phyloP scores from a whole-genome alignment of 2,888 invertebrate species.

The Aromia moschata region DNA sequence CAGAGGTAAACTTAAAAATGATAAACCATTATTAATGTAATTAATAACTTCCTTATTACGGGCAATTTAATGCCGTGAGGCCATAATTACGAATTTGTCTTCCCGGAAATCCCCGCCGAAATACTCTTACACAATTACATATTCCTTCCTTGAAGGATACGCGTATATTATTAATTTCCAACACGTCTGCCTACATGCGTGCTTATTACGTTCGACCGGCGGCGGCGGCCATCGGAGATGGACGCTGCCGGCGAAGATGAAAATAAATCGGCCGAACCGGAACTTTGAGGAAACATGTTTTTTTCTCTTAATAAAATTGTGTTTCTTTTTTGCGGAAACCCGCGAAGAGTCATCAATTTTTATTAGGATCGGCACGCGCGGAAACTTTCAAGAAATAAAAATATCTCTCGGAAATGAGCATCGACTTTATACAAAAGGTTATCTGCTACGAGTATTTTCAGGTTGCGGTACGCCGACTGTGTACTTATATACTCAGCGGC shows the following conservation, averaged over 20 bases:
- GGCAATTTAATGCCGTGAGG: conserved; percentile 22
- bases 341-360: too few species aligned
- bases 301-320: not conserved
- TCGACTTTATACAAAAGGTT: too few species aligned
- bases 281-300: not conserved
- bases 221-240: not conserved
- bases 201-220: not conserved
- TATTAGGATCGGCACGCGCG: too few species aligned
- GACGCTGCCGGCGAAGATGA: not conserved
- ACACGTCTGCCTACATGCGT: conserved; percentile 11
- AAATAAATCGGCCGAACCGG: not conserved
- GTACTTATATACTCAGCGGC: too few species aligned
- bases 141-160: conserved; percentile 35
- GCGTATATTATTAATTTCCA: conserved; percentile 26
- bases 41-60: conserved; percentile 29
- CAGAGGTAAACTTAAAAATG: not conserved
- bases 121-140: conserved; percentile 32
- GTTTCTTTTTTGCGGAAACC: too few species aligned
- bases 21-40: conserved; percentile 7
- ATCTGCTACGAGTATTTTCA: too few species aligned
- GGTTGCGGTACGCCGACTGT: too few species aligned
- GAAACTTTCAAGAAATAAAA: too few species aligned
- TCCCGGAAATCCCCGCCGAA: conserved; percentile 38
- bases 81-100: conserved; percentile 37
- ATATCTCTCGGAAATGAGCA: too few species aligned